Evolutionary conservation across 2,113 vertebrate genomes (phyloP), one percentile per base, ranked within the genome.

Genomic region (Bufo bufo): DNA sequence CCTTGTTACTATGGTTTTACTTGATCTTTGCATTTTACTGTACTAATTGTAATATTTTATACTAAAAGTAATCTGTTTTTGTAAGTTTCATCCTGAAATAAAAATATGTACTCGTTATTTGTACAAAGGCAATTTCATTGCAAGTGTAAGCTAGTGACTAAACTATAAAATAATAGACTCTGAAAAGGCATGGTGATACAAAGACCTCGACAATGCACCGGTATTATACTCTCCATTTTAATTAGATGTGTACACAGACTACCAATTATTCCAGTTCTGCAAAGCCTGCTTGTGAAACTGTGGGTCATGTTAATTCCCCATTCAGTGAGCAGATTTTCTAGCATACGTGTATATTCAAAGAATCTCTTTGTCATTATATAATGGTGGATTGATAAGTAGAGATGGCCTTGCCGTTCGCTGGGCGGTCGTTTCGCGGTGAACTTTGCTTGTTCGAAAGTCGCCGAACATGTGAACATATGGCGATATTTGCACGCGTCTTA

Each of bases 201-300:
- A 72, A 87, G 86, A 71, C 17, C 66, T 17, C 14, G 8, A 71
- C 58, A 72, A 63, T 83, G 86, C 71, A 43, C 47, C 49, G 69
- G 69, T 82, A 63, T 88, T 65, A 63, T 59, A 77, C 69, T 58
- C 74, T 83, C 86, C 80, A 83, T 88, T 88, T 77, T 88, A 88
- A 88, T 88, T 88, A 88, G 86, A 56, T 63, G 58, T 88, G 79
- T 71, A 77, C 86, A 54, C 74, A 83, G 86, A 83, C 86, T 83
- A 52, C 79, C 79, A 88, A 88, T 88, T 83, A 88, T 82, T 47
- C 63, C 13, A 33, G 66, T 77, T 65, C 80, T 77, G 80, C 80
- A 84, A 47, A 65, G 47, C 47, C 75, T 47, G 20, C 79, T 88
- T 23, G 66, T 58, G 71, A 87, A 54, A 52, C 59, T 43, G 9